Percentiles rank a stretch among this genome's conserved stretches.
These are phyloP conservation scores for Tolypeutes matacus DNA, from an alignment of 2,797 vertebrate genomes.

Conservation along the genomic window DNA sequence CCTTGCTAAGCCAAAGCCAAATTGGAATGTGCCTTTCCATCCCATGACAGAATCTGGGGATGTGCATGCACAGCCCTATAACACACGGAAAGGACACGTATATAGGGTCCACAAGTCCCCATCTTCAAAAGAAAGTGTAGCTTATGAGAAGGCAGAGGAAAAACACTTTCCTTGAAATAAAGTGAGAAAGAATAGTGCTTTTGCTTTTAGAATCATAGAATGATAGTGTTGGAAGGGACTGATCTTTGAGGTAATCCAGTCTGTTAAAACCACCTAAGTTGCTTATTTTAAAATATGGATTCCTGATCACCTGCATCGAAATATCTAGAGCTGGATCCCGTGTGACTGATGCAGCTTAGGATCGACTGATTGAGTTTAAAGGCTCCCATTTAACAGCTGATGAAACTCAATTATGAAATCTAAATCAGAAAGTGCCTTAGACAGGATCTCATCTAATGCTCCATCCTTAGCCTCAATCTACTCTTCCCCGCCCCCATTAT, in stretches of 20 bases:
- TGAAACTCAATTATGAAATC: background rate
- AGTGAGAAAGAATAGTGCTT: background rate
- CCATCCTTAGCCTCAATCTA: too few relatives aligned
- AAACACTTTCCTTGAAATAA: slow-evolving; percentile 28
- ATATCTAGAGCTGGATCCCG: background rate
- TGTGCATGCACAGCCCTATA: too few relatives aligned
- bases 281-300: background rate
- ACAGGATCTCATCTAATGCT: background rate
- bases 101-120: rapidly evolving
- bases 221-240: background rate
- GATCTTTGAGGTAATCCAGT: background rate
- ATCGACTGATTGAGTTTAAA: background rate
- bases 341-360: background rate
- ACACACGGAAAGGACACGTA: background rate
- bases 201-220: background rate
- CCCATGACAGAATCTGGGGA: background rate
- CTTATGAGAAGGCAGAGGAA: background rate
- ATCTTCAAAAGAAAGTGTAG: background rate
- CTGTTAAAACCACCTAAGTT: background rate
- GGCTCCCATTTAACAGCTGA: background rate
- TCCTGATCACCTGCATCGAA: background rate
- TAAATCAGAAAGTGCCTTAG: background rate
- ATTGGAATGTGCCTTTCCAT: background rate
- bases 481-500: background rate
- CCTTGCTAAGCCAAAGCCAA: background rate